A percentile compares a stretch with the other conserved stretches of the same genome.
Conservation (phyloP, 1,140 invertebrate genomes). For the Parapsyche elsis region DNA sequence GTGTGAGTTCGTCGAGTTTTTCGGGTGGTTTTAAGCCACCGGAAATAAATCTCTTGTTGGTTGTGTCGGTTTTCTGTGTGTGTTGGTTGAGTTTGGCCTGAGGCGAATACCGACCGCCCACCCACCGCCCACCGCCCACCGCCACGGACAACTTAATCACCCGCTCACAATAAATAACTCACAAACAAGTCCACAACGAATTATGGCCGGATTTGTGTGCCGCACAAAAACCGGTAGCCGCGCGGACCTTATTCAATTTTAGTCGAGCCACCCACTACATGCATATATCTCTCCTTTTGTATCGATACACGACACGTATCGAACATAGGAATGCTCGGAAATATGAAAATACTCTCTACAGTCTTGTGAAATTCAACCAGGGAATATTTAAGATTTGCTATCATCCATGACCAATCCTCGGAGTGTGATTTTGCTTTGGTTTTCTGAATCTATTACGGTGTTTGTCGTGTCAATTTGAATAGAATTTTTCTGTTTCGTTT, state of each 20-base stretch:
- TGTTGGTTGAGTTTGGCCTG: neutral
- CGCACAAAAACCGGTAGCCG: conserved; percentile 52
- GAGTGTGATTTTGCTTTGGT: too few species aligned
- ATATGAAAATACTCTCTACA: too few species aligned
- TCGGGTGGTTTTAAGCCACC: neutral
- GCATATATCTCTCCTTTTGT: neutral
- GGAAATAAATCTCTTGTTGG: neutral
- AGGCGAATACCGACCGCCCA: neutral
- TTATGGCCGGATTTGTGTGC: conserved; percentile 54
- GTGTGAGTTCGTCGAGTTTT: conserved; percentile 11
- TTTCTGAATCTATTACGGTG: too few species aligned
- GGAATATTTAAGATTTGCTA: too few species aligned
- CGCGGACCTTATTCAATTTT: conserved; percentile 51
- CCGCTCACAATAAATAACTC: conserved; percentile 54
- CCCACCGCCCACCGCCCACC: neutral
- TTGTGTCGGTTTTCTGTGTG: neutral
- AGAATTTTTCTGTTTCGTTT: too few species aligned
- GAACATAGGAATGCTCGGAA: too few species aligned
- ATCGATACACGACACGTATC: neutral
- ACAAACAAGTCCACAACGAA: conserved; percentile 54
- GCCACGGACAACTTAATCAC: conserved; percentile 55
- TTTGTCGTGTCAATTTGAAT: too few species aligned
- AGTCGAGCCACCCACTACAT: neutral
- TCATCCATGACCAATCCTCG: too few species aligned
- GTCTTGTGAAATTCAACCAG: too few species aligned